Evolutionary conservation across 1,140 invertebrate genomes (phyloP).

Genomic region (Ceratina australensis): DNA sequence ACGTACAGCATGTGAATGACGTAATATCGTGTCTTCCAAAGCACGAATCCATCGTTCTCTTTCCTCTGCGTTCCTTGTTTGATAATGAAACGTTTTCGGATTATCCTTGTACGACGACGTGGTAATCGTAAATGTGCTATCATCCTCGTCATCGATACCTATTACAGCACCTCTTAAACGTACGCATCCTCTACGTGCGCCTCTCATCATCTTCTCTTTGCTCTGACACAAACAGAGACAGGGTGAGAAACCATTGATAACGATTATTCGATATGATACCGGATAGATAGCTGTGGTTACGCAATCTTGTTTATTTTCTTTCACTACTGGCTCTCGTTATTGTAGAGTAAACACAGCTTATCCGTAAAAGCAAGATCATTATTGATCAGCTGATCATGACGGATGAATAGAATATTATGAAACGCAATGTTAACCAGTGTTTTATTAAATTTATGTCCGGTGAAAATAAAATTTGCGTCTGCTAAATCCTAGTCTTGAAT

Average conservation of each 20-base stretch:
- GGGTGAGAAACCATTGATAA: too few species aligned
- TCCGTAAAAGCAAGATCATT: too few species aligned
- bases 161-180: conserved; percentile 95
- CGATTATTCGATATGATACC: background rate
- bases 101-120: conserved; percentile 85
- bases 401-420: background rate
- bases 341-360: background rate
- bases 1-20: conserved; percentile 86
- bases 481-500: background rate
- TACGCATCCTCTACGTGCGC: conserved; percentile 97
- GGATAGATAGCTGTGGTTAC: background rate
- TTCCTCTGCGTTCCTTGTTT: conserved; percentile 93
- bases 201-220: conserved; percentile 99
- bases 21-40: conserved; percentile 95
- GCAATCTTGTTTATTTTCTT: too few species aligned
- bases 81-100: conserved; percentile 99
- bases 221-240: conserved; percentile 88
- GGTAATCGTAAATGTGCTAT: conserved; percentile 99
- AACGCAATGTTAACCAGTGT: background rate
- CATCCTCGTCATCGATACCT: conserved; percentile 99
- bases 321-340: background rate
- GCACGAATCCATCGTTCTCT: conserved; percentile 97
- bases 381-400: conserved; percentile 34
- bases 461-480: too few species aligned
- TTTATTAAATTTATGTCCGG: too few species aligned